Evolutionary conservation across 2,113 vertebrate species (phyloP).

Genomic region (Anas platyrhynchos): DNA sequence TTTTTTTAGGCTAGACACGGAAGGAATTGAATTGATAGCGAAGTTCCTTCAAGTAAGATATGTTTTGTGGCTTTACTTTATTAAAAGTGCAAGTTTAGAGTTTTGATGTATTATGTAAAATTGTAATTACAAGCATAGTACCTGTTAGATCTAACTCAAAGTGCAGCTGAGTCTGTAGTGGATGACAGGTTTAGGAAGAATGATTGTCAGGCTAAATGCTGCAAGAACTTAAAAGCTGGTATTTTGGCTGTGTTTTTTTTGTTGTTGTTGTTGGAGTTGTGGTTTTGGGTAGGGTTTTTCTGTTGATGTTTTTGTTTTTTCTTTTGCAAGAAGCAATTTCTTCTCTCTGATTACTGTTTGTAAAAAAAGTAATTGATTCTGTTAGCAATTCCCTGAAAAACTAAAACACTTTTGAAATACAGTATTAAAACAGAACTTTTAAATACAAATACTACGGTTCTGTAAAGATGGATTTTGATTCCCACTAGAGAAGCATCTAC

Average conservation of each 20-base stretch:
- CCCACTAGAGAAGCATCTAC: neutral
- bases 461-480: neutral
- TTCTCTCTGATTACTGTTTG: neutral
- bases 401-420: neutral
- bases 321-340: neutral
- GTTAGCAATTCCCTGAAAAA: neutral
- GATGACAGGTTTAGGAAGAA: neutral
- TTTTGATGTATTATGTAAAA: neutral
- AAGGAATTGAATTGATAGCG: constrained; percentile 95
- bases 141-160: neutral
- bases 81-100: neutral
- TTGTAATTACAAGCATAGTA: neutral
- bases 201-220: neutral
- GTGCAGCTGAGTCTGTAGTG: neutral
- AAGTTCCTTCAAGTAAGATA: constrained; percentile 93
- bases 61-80: constrained; percentile 24
- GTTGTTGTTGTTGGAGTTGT: neutral
- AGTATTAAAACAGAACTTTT: neutral
- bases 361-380: neutral
- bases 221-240: neutral
- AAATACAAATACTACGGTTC: neutral
- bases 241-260: neutral
- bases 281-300: neutral
- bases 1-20: constrained; percentile 87
- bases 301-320: neutral